Conservation (phyloP, 2,888 invertebrate species). For the Seira musarum region DNA sequence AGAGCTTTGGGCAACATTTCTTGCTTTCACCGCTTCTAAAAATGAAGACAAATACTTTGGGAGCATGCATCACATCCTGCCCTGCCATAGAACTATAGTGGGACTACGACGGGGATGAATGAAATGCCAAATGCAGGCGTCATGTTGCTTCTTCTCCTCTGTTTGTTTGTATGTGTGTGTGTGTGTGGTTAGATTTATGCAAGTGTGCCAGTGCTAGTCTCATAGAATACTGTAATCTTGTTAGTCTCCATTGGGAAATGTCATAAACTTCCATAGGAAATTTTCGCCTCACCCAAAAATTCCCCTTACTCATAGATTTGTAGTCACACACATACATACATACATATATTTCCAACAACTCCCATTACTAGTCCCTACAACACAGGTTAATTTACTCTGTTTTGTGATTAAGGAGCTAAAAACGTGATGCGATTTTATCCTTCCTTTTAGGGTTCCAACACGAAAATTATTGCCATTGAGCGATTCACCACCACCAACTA, state of each 20-base stretch:
- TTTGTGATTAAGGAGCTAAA: conserved; percentile 39
- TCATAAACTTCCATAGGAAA: conserved; percentile 47
- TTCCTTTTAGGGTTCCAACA: conserved; percentile 12
- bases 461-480: neutral
- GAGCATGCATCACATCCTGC: conserved; percentile 26
- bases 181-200: conserved; percentile 24
- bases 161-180: neutral
- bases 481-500: neutral
- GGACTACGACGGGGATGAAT: conserved; percentile 12
- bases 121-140: conserved; percentile 43
- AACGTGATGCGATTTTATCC: conserved; percentile 52
- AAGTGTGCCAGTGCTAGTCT: neutral
- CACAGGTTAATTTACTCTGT: conserved; percentile 54
- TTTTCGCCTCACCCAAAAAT: conserved; percentile 26
- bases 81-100: neutral
- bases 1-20: neutral
- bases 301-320: no score
- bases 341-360: neutral
- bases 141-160: conserved; percentile 6
- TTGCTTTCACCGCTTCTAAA: neutral
- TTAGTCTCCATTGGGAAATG: conserved; percentile 39
- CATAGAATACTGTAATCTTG: neutral
- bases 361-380: neutral
- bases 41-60: conserved; percentile 50
- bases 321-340: neutral